Evolutionary conservation across 64 coral and sea anemone genomes (phyloP).

Genomic region (Trachythela sp.): DNA sequence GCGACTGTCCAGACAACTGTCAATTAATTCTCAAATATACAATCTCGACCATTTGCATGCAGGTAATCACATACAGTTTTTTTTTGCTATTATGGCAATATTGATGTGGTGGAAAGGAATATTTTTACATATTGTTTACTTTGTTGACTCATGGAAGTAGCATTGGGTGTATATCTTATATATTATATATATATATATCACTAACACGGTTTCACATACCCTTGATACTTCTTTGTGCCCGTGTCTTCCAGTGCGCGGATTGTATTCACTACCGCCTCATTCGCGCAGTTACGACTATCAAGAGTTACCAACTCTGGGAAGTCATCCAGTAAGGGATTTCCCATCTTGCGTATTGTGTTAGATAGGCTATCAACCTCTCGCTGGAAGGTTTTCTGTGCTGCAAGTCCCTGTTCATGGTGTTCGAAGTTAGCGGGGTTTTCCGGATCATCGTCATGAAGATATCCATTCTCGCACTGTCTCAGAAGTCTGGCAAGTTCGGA

Average conservation of each 20-base stretch:
- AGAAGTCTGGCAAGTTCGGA: constrained; percentile 48
- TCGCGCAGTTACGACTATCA: constrained; percentile 55
- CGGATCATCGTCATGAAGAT: constrained; percentile 40
- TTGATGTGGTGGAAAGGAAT: too few relatives aligned
- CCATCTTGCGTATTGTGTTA: too few relatives aligned
- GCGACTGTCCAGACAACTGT: too few relatives aligned
- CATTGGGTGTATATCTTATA: too few relatives aligned
- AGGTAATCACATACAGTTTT: too few relatives aligned
- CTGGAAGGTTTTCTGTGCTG: constrained; percentile 62
- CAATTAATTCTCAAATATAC: too few relatives aligned
- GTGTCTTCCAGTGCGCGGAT: constrained; percentile 25
- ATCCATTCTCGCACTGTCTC: too few relatives aligned
- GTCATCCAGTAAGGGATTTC: constrained; percentile 62
- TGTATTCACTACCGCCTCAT: constrained; percentile 32
- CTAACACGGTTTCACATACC: constrained; percentile 27
- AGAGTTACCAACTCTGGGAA: constrained; percentile 54
- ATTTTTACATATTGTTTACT: too few relatives aligned
- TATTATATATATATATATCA: too few relatives aligned
- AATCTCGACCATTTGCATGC: too few relatives aligned
- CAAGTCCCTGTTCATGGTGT: constrained; percentile 47
- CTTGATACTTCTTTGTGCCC: constrained; percentile 37
- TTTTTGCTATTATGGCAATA: too few relatives aligned
- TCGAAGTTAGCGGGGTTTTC: constrained; percentile 52
- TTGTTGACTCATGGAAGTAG: too few relatives aligned
- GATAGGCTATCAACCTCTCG: constrained; percentile 54